A percentile compares a stretch with the other conserved stretches of the same genome.
Conservation (phyloP, 1,140 invertebrate species). For the Cotesia vestalis region DNA sequence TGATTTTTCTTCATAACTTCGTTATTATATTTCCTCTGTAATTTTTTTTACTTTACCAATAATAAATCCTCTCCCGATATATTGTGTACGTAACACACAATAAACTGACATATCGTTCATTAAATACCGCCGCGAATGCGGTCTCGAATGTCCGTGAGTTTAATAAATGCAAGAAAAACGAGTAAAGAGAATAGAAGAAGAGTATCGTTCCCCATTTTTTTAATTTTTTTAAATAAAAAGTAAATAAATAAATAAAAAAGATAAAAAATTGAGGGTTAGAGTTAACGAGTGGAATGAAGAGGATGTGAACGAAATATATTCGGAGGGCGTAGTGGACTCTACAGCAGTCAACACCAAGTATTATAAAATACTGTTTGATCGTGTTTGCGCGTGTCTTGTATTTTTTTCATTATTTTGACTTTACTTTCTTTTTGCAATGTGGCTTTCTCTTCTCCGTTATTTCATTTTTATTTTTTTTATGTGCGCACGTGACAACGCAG, state of each 20-base stretch:
- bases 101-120: conserved; percentile 17
- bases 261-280: not conserved
- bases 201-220: not conserved
- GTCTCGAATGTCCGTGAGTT: conserved; percentile 7
- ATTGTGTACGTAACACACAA: not conserved
- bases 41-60: conserved; percentile 14
- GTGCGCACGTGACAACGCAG: conserved; percentile 6
- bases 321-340: conserved; percentile 2
- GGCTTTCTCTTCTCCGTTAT: too few relatives aligned
- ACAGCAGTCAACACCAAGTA: conserved; percentile 10
- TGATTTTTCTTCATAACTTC: conserved; percentile 6
- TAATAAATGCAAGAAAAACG: conserved; percentile 16
- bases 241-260: conserved; percentile 1
- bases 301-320: not conserved
- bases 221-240: not conserved
- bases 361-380: conserved; percentile 20
- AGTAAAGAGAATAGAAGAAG: not conserved
- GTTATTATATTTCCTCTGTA: not conserved
- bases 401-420: not conserved
- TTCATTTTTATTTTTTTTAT: not conserved
- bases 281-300: not conserved
- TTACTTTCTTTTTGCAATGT: too few relatives aligned
- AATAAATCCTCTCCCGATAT: conserved; percentile 11
- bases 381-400: conserved; percentile 14
- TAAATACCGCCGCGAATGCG: not conserved